phyloP scores from a whole-genome alignment of 2,113 vertebrate species.

The Sitta europaea region DNA sequence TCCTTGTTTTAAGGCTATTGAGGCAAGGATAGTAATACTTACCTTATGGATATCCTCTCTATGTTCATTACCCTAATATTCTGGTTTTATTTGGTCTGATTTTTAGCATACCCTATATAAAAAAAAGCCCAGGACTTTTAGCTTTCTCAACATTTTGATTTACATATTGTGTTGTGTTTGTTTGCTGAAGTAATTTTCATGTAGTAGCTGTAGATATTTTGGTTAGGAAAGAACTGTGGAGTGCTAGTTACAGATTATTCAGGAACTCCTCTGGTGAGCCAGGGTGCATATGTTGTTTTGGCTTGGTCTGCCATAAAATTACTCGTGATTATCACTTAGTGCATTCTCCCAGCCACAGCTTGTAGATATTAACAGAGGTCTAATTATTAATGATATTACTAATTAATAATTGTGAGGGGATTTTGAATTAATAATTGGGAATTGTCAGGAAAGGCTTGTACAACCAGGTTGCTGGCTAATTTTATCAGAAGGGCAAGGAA shows the following conservation, averaged over 20 bases:
- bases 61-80: neutral
- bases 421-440: neutral
- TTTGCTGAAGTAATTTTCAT: neutral
- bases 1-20: neutral
- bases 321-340: neutral
- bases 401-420: neutral
- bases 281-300: neutral
- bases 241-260: neutral
- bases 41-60: neutral
- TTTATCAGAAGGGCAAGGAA: neutral
- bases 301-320: neutral
- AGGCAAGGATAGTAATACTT: neutral
- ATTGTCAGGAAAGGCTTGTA: neutral
- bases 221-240: neutral
- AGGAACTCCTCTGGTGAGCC: neutral
- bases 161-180: neutral
- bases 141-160: neutral
- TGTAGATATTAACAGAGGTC: neutral
- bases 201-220: neutral
- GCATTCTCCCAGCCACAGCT: neutral
- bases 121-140: neutral
- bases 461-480: neutral
- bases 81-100: neutral
- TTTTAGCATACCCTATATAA: neutral
- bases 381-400: neutral